phyloP scores from a whole-genome alignment of 2,888 invertebrate species.

The Harpalus rufipes region DNA sequence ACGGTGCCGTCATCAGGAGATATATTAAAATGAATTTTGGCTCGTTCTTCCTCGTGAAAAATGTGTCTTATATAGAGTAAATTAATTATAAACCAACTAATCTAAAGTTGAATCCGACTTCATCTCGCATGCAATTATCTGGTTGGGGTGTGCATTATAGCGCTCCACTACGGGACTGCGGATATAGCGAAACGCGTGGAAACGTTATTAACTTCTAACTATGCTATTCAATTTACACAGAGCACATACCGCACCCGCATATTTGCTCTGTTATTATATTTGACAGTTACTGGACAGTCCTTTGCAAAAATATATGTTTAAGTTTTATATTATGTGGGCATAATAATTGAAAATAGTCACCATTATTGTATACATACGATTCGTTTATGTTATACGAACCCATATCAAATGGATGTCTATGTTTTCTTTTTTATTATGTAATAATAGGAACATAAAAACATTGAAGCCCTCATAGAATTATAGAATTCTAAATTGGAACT shows the following conservation, averaged over 20 bases:
- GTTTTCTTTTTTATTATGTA: background rate
- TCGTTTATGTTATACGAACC: background rate
- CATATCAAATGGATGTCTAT: background rate
- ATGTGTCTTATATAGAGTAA: background rate
- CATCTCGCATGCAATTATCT: background rate
- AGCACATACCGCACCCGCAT: background rate
- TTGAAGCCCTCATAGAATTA: too few relatives aligned
- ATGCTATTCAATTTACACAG: background rate
- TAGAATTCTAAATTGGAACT: too few relatives aligned
- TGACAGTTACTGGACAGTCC: background rate
- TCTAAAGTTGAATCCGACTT: background rate
- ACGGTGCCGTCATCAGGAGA: too few relatives aligned
- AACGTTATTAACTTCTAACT: background rate
- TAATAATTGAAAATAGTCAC: background rate
- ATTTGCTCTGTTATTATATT: background rate
- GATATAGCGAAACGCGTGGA: background rate
- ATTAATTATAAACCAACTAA: background rate
- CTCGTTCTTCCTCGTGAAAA: background rate
- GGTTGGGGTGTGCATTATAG: background rate
- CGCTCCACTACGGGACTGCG: background rate
- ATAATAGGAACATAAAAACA: too few relatives aligned
- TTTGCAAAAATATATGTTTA: background rate
- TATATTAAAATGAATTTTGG: background rate
- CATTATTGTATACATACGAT: background rate
- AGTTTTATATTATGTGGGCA: background rate